These are phyloP conservation scores for Muraenolepis orangiensis DNA, from an alignment of 2,797 vertebrate genomes.

Conservation along the genomic window DNA sequence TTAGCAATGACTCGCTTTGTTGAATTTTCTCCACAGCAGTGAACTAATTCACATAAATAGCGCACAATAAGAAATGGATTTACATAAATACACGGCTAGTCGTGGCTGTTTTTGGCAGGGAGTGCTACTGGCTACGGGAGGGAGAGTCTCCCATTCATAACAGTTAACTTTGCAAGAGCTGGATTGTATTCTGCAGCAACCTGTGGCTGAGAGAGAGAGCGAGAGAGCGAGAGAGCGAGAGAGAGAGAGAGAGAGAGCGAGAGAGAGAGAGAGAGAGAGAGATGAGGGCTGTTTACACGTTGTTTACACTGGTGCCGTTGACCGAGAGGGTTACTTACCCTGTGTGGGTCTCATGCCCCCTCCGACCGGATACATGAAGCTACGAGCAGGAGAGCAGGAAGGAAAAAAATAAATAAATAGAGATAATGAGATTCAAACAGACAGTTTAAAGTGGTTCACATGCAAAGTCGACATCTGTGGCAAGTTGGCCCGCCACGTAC, in stretches of 20 bases:
- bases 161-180: neutral
- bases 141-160: neutral
- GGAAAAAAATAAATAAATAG: constrained; percentile 12
- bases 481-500: neutral
- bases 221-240: neutral
- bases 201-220: neutral
- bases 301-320: too few relatives aligned
- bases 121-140: neutral
- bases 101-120: neutral
- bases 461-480: neutral
- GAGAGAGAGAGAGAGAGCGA: neutral
- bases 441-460: neutral
- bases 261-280: neutral
- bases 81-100: neutral
- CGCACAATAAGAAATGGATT: neutral
- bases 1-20: constrained; percentile 1
- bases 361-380: constrained; percentile 94
- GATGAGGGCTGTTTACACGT: too few relatives aligned
- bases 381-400: constrained; percentile 51
- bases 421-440: constrained; percentile 24
- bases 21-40: neutral
- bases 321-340: constrained; percentile 88
- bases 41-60: neutral
- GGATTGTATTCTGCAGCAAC: neutral
- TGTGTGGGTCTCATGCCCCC: constrained; percentile 87